Evolutionary conservation across 2,113 vertebrate genomes (phyloP).

Genomic region (Hemiprocne comata): DNA sequence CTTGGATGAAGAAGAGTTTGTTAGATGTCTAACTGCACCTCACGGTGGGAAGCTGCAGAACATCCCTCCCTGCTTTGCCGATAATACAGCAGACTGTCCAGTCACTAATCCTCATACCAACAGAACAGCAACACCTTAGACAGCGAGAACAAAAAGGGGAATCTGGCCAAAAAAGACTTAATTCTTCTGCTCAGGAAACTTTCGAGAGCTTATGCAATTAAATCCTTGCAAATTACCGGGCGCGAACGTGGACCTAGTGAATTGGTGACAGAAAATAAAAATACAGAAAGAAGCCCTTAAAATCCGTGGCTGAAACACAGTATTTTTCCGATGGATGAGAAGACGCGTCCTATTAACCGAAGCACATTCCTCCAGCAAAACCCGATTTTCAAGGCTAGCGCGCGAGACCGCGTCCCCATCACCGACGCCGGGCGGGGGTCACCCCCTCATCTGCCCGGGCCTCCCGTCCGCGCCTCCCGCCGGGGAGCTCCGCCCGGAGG

Average conservation of each 20-base stretch:
- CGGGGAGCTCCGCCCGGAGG: not conserved
- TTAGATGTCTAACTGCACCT: not conserved
- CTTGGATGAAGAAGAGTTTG: not conserved
- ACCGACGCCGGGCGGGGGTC: not conserved
- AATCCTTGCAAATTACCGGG: not conserved
- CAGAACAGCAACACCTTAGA: not conserved
- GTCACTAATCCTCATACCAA: accelerated
- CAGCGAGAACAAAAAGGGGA: accelerated
- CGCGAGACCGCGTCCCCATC: accelerated
- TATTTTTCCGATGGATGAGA: accelerated
- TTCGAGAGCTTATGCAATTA: not conserved
- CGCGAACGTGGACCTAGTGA: accelerated
- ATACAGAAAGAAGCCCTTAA: accelerated
- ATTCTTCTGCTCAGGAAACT: accelerated
- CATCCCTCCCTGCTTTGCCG: not conserved
- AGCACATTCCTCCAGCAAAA: accelerated
- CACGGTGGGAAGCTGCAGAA: not conserved
- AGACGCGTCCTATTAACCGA: no score
- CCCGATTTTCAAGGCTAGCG: accelerated
- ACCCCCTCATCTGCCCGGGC: not conserved
- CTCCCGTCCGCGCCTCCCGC: no score
- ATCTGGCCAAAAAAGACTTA: not conserved
- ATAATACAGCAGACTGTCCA: not conserved
- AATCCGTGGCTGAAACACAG: accelerated
- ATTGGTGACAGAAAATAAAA: accelerated